phyloP scores from a whole-genome alignment of 2,113 vertebrate species.

The Microtus oregoni region DNA sequence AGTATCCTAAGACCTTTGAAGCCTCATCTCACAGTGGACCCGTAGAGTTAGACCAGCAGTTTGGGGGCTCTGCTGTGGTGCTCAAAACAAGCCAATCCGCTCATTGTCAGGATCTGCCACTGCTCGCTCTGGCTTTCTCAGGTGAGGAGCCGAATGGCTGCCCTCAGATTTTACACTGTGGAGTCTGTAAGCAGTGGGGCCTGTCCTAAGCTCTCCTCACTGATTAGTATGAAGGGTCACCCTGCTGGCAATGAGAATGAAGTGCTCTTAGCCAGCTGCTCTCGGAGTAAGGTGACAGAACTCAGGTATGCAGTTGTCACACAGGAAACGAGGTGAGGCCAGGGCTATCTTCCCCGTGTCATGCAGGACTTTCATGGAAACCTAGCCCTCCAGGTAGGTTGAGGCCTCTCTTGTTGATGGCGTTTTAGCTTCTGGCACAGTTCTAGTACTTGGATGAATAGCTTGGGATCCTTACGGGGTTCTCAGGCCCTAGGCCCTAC shows the following conservation, averaged over 20 bases:
- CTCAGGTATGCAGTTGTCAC: no score
- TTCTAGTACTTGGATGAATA: neutral
- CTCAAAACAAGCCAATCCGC: neutral
- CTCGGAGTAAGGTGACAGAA: neutral
- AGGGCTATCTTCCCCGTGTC: neutral
- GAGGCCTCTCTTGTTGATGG: neutral
- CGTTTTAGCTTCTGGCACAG: neutral
- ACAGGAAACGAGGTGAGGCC: neutral
- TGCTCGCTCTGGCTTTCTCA: neutral
- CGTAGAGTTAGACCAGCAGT: fast-evolving
- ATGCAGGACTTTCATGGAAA: neutral
- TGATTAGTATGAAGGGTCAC: neutral
- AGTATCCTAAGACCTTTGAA: neutral
- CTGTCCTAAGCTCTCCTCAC: neutral
- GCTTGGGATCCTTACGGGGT: neutral
- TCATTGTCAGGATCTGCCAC: fast-evolving
- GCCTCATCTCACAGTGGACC: neutral
- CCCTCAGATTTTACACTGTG: neutral
- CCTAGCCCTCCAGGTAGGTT: neutral
- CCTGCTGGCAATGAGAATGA: neutral
- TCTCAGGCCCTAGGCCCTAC: neutral
- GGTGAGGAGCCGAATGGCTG: neutral
- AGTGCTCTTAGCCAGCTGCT: neutral
- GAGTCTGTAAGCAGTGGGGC: neutral
- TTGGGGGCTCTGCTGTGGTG: neutral